phyloP scores from a whole-genome alignment of 1,140 invertebrate genomes.

The fruit fly (Drosophila melanogaster) region DNA sequence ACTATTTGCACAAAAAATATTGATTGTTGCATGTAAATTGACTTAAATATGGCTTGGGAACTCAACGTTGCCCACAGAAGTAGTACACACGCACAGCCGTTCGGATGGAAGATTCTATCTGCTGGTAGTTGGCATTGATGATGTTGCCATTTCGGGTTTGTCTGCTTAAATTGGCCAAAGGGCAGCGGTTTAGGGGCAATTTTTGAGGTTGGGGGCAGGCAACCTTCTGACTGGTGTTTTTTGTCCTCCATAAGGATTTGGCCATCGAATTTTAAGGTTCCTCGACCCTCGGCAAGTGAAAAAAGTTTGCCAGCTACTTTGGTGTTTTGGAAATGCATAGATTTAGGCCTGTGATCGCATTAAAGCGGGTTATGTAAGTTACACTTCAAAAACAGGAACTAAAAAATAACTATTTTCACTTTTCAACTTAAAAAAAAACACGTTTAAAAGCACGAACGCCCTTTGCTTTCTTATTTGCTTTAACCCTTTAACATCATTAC shows the following conservation, averaged over 20 bases:
- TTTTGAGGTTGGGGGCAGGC: neutral
- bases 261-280: constrained; percentile 3
- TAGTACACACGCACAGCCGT: neutral
- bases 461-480: neutral
- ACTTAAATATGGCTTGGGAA: constrained; percentile 59
- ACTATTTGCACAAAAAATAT: constrained; percentile 67
- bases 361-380: too few species aligned
- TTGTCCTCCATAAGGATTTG: constrained; percentile 1
- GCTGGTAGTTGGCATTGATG: constrained; percentile 60
- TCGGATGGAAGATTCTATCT: constrained; percentile 40
- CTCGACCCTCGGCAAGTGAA: too few species aligned
- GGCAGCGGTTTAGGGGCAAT: neutral
- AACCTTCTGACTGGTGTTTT: constrained; percentile 27
- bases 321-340: constrained; percentile 4
- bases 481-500: neutral
- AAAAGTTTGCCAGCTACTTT: neutral
- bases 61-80: neutral
- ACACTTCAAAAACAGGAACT: too few species aligned
- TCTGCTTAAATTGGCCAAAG: constrained; percentile 22
- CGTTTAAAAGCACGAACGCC: neutral
- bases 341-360: too few species aligned
- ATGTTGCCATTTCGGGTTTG: constrained; percentile 49
- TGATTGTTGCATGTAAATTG: constrained; percentile 70
- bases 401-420: too few species aligned
- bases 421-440: too few species aligned